Evolutionary conservation across 2,113 vertebrate species (phyloP).

Genomic region (Struthio camelus): DNA sequence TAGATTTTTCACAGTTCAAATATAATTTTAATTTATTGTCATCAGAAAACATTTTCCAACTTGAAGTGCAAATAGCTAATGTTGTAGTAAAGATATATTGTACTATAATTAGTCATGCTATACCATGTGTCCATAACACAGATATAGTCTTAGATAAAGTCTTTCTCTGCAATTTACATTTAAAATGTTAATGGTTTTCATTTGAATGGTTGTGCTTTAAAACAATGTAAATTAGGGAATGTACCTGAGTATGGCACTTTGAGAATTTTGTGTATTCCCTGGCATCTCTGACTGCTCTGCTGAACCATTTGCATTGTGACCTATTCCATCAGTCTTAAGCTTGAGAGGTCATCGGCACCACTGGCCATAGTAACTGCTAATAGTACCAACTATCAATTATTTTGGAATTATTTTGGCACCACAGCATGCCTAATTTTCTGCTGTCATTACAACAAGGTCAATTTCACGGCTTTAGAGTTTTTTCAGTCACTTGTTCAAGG

Average conservation of each 20-base stretch:
- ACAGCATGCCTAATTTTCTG: neutral
- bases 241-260: neutral
- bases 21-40: neutral
- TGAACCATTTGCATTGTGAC: neutral
- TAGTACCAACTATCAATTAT: neutral
- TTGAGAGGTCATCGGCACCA: neutral
- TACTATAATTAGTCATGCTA: neutral
- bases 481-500: neutral
- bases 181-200: neutral
- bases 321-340: neutral
- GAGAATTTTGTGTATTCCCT: neutral
- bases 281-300: neutral
- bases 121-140: neutral
- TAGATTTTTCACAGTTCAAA: neutral
- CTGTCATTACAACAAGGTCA: neutral
- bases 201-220: neutral
- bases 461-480: neutral
- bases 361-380: neutral
- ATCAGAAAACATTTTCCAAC: neutral
- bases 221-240: neutral
- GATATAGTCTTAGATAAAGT: neutral
- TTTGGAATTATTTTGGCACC: neutral
- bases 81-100: neutral
- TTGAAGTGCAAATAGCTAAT: neutral
- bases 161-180: neutral